Conservation (phyloP, 2,888 invertebrate genomes). For the Papilio protenor region DNA sequence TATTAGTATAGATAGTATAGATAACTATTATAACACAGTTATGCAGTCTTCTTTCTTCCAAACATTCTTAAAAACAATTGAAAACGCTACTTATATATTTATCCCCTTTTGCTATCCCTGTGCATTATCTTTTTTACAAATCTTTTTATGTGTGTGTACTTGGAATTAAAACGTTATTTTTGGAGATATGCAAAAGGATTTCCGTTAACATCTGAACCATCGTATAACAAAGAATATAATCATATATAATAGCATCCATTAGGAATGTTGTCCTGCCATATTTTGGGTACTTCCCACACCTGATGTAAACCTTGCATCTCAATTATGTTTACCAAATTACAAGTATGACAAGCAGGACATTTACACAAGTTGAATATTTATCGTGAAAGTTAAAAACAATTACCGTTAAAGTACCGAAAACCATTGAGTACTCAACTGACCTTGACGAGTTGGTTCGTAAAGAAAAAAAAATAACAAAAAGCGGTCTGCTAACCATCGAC, state of each 20-base stretch:
- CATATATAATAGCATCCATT: conserved; percentile 19
- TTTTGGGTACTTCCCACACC: neutral
- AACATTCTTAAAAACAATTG: neutral
- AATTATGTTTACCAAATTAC: conserved; percentile 26
- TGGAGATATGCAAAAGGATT: conserved; percentile 20
- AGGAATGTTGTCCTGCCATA: conserved; percentile 23
- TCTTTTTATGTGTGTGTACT: neutral
- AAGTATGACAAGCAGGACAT: conserved; percentile 23
- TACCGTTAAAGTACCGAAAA: conserved; percentile 33
- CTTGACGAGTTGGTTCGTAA: conserved; percentile 16
- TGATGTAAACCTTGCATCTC: conserved; percentile 4
- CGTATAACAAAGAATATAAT: conserved; percentile 15
- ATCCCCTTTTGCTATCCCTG: neutral
- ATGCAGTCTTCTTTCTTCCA: too few relatives aligned
- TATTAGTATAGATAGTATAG: too few relatives aligned
- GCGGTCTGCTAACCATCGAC: neutral
- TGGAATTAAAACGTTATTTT: conserved; percentile 17
- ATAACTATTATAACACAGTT: too few relatives aligned
- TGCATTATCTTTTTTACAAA: neutral
- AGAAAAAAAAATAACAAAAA: conserved; percentile 30
- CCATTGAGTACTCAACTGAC: conserved; percentile 8
- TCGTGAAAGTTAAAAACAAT: conserved; percentile 31
- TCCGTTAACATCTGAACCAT: conserved; percentile 13
- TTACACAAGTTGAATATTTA: conserved; percentile 25
- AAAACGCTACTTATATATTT: neutral